These are phyloP conservation scores for Lipophrys pholis DNA, from an alignment of 2,113 vertebrate species.

Conservation along the genomic window DNA sequence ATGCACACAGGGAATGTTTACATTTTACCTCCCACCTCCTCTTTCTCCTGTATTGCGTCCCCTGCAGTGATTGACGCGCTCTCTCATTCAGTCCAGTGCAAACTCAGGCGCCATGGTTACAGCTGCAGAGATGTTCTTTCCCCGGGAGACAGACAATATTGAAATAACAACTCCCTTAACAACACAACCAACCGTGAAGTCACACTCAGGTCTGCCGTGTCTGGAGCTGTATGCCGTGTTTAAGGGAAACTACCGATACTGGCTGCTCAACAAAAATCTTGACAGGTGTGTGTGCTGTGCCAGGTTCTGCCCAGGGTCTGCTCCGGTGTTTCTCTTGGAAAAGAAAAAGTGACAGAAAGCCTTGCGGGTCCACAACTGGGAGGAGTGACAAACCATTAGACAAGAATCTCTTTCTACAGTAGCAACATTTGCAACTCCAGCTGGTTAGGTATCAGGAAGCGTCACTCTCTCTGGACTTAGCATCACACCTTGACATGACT, in stretches of 20 bases:
- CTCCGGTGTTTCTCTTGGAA: conserved; percentile 63
- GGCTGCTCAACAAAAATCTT: conserved; percentile 51
- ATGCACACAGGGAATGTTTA: conserved; percentile 52
- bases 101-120: conserved; percentile 71
- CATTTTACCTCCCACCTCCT: conserved; percentile 37
- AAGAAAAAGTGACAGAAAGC: conserved; percentile 14
- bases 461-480: conserved; percentile 14
- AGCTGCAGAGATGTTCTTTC: conserved; percentile 63
- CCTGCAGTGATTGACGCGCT: conserved; percentile 63
- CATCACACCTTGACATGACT: conserved; percentile 34
- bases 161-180: conserved; percentile 66
- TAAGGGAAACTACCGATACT: conserved; percentile 59
- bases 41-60: conserved; percentile 23
- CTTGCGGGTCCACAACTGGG: conserved; percentile 36
- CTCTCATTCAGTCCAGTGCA: conserved; percentile 63
- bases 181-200: conserved; percentile 33
- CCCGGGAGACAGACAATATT: conserved; percentile 75
- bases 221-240: conserved; percentile 46
- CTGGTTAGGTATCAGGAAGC: conserved; percentile 2
- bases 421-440: conserved; percentile 34
- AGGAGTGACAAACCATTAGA: conserved; percentile 34
- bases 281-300: conserved; percentile 53
- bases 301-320: conserved; percentile 31
- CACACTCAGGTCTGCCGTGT: conserved; percentile 25
- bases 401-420: conserved; percentile 10